Percentiles rank a stretch among this genome's conserved stretches.
phyloP scores from a whole-genome alignment of 2,797 vertebrate genomes.

The Brotogeris chrysoptera region DNA sequence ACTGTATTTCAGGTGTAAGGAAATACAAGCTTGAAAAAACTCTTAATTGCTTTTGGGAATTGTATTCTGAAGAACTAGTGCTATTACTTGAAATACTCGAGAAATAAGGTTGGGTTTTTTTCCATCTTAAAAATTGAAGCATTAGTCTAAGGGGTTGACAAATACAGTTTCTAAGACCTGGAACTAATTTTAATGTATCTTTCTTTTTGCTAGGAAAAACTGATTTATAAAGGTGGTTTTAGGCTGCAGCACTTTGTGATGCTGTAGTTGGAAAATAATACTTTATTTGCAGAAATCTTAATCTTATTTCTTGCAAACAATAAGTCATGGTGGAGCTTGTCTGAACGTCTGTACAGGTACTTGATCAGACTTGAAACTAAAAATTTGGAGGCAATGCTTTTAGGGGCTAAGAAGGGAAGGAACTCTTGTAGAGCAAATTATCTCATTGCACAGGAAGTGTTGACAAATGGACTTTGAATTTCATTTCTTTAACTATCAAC shows the following conservation, averaged over 20 bases:
- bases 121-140: not conserved
- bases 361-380: not conserved
- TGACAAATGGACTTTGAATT: not conserved
- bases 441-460: not conserved
- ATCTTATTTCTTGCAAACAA: not conserved
- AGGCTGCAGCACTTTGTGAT: not conserved
- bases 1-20: not conserved
- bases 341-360: not conserved
- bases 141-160: not conserved
- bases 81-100: not conserved
- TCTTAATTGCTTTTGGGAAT: not conserved
- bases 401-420: not conserved
- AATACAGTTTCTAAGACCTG: not conserved
- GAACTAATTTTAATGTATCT: not conserved
- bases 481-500: not conserved
- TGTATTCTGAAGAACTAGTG: not conserved
- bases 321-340: not conserved
- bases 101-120: not conserved
- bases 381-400: not conserved
- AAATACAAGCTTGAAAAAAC: not conserved
- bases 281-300: not conserved
- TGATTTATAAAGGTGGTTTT: not conserved
- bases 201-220: not conserved
- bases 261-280: not conserved
- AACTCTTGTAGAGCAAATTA: not conserved